These are phyloP conservation scores for Sturmia bella DNA, from an alignment of 2,888 invertebrate species.

Conservation along the genomic window DNA sequence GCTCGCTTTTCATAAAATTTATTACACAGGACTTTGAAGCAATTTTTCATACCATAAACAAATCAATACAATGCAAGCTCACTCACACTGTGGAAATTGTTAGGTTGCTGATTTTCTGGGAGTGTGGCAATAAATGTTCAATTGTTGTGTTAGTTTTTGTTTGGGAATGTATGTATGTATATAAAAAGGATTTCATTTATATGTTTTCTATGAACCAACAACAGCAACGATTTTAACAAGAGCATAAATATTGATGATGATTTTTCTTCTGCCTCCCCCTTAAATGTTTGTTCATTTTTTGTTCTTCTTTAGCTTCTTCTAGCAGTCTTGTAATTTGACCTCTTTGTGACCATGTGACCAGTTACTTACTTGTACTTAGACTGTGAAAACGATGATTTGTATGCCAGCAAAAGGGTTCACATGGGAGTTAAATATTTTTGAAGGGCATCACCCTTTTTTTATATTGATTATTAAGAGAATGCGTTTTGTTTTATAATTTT, in stretches of 20 bases:
- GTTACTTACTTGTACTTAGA: conserved; percentile 4
- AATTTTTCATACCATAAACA: conserved; percentile 37
- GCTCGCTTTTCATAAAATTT: conserved; percentile 71
- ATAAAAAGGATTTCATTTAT: conserved; percentile 66
- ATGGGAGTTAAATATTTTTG: conserved; percentile 9
- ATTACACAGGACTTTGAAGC: conserved; percentile 68
- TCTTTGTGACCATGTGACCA: conserved; percentile 68
- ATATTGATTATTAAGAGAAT: conserved; percentile 57
- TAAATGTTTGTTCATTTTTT: conserved; percentile 22
- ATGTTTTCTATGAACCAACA: conserved; percentile 65
- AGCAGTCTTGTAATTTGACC: conserved; percentile 64
- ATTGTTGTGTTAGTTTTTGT: conserved; percentile 61
- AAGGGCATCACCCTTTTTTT: conserved; percentile 61
- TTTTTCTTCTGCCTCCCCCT: conserved; percentile 43
- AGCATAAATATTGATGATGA: conserved; percentile 69
- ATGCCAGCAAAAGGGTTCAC: conserved; percentile 32
- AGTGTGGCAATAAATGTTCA: conserved; percentile 57
- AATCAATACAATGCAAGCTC: conserved; percentile 16
- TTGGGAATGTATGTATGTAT: conserved; percentile 45
- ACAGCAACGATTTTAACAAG: conserved; percentile 58
- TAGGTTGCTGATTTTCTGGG: not conserved
- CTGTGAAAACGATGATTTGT: conserved; percentile 3
- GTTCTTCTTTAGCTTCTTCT: too few relatives aligned
- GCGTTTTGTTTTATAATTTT: conserved; percentile 36
- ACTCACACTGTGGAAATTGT: too few relatives aligned